Evolutionary conservation across 1,140 invertebrate genomes (phyloP), one percentile per base, ranked within the genome.

Genomic region (Nasonia vitripennis): DNA sequence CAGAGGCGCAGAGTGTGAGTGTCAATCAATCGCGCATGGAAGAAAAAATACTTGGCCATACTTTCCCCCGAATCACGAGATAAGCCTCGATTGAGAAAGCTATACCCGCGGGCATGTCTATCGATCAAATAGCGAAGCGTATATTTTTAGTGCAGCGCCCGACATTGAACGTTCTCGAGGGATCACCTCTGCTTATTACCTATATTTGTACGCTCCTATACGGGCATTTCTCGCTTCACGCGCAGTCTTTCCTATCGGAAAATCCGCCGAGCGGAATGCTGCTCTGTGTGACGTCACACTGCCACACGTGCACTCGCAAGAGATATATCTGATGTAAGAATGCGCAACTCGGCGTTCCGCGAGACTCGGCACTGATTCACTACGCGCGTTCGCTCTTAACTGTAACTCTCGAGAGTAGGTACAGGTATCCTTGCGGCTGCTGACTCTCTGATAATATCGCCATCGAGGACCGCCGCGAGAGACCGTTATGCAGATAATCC

Each of bases 1-100:
- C 95, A 96, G 80, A 87, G 89, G 87, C 93, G 94, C 85, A 95
- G 95, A 91, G 94, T 94, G 95, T 95, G 91, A 94, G 94, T 37
- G 34, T 37, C 34, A 27, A 27, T 27, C 27, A 27, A 27, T 27
- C 27, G 27, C 27, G 27, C 27, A 27, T 27, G 27, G 27, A 27
- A 27, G 27, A 27, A 27, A 11, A 45, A 45, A 7, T 45, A 45
- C 41, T 9, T 9, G 6, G 41, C 41, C 27, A 27, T 45, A 10
- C 34, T 37, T 37, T 5, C 34, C 41, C 41, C 41, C 41, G 41
- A 41, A 41, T 41, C 41, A 41, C 0, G 11, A 68, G 23, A 31
- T 31, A 71, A 71, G 4, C 31, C 68, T 20, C n/a, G 68, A 71
- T 23, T 27, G 23, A 71, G 31, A 34, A 71, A 14, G 23, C 23